A percentile compares a stretch with the other conserved stretches of the same genome.
phyloP scores from a whole-genome alignment of 2,797 vertebrate genomes.

The Galagoides demidoff region DNA sequence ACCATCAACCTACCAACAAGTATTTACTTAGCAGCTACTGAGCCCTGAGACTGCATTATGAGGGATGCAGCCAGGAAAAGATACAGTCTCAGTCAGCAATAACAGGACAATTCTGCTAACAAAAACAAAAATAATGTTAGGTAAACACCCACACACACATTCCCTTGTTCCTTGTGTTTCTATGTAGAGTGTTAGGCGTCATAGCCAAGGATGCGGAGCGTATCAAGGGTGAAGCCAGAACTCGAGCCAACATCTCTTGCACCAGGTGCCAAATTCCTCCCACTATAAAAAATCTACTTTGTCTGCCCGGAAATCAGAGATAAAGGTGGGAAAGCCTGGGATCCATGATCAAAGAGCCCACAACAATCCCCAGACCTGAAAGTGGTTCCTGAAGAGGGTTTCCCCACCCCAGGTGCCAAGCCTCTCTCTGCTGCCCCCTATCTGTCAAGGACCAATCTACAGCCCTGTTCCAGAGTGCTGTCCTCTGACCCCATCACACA shows the following conservation, averaged over 20 bases:
- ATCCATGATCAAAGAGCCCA: neutral
- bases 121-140: neutral
- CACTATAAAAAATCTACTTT: neutral
- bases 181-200: fast-evolving
- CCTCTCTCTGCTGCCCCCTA: neutral
- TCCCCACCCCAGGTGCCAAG: neutral
- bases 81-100: neutral
- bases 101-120: neutral
- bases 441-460: neutral
- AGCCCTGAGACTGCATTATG: neutral
- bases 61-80: neutral
- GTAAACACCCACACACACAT: neutral
- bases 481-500: neutral
- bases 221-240: neutral
- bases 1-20: neutral
- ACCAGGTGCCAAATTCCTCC: neutral
- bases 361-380: neutral
- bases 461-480: neutral
- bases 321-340: neutral
- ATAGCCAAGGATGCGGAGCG: neutral
- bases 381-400: neutral
- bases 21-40: neutral
- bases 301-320: neutral
- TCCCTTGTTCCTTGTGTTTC: neutral
- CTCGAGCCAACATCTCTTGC: neutral